These are phyloP conservation scores for Liasis olivaceus DNA, from an alignment of 2,797 vertebrate species.

Conservation along the genomic window DNA sequence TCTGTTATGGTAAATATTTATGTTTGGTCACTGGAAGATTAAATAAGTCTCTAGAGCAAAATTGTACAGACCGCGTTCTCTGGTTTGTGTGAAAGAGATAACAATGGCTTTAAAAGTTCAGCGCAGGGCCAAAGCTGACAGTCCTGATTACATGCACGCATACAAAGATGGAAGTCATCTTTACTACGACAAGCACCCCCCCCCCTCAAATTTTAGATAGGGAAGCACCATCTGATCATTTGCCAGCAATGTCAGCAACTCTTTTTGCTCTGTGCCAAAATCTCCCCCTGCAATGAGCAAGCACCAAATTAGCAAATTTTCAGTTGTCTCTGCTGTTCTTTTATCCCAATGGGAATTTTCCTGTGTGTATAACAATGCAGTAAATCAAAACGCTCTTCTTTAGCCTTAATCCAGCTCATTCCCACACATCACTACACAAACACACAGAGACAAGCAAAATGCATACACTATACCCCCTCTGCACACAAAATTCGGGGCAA, in stretches of 20 bases:
- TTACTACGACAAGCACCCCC: background rate
- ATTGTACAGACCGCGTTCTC: slow-evolving; percentile 10
- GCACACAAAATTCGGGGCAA: background rate
- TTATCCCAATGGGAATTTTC: background rate
- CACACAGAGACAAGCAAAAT: background rate
- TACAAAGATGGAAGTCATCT: background rate
- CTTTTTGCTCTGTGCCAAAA: background rate
- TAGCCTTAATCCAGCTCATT: background rate
- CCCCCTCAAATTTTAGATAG: background rate
- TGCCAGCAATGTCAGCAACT: background rate
- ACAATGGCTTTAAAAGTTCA: slow-evolving; percentile 5
- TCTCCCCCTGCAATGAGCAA: background rate
- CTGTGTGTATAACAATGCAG: background rate
- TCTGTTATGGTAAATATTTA: slow-evolving; percentile 12
- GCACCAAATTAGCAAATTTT: background rate
- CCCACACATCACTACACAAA: background rate
- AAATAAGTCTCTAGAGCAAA: slow-evolving; percentile 30
- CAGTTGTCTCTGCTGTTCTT: background rate
- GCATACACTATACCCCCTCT: background rate
- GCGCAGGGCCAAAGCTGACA: background rate
- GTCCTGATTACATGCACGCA: background rate
- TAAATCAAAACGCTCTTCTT: background rate
- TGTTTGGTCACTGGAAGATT: slow-evolving; percentile 23
- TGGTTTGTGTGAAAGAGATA: slow-evolving; percentile 30
- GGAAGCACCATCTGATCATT: background rate